Base-by-base conservation (phyloP, 1,140 invertebrate species). In the Heliconius melpomene region DNA sequence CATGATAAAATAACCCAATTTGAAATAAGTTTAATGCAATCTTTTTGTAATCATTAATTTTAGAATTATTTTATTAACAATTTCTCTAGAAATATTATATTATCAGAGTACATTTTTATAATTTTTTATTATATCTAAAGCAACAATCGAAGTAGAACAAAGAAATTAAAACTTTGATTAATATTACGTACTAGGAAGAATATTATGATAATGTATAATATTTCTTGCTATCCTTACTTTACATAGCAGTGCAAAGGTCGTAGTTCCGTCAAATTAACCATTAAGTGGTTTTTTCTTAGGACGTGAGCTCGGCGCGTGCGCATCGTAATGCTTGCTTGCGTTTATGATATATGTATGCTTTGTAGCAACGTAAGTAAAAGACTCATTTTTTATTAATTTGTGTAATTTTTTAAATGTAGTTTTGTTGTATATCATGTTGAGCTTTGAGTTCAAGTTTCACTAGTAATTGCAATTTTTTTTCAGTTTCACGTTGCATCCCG, bases 181-280 rank as follows among this genome's bases (percentile, higher is more conserved):
- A 29, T 66, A 29, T 66, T 6, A 66, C 3, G 8, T 6, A 66
- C 13, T 3, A 66, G 60, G 60, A 66, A 66, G 23, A 26, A 66
- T 16, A 29, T 66, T 66, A 66, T 66, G 60, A 26, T 66, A 66
- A 66, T 66, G 11, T 26, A 66, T 2, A 26, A 66, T 2, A 26
- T 66, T 66, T 29, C 13, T 66, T 66, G 60, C 60, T 66, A 66
- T 66, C 26, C 11, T 23, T 29, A 76, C 60, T 60, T 23, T 20
- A 23, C 32, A 60, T 57, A 70, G 23, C 74, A 76, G 74, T 46
- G 50, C 74, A 76, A 76, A 76, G 74, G 74, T 76, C 57, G 57
- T 23, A 57, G 74, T 66, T 76, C 73, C 71, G 72, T 79, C 60
- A 75, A 79, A 79, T 79, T 79, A 75, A 79, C 72, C 78, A 79